These are phyloP conservation scores for Rhingia rostrata DNA, from an alignment of 2,888 invertebrate genomes.

Conservation along the genomic window DNA sequence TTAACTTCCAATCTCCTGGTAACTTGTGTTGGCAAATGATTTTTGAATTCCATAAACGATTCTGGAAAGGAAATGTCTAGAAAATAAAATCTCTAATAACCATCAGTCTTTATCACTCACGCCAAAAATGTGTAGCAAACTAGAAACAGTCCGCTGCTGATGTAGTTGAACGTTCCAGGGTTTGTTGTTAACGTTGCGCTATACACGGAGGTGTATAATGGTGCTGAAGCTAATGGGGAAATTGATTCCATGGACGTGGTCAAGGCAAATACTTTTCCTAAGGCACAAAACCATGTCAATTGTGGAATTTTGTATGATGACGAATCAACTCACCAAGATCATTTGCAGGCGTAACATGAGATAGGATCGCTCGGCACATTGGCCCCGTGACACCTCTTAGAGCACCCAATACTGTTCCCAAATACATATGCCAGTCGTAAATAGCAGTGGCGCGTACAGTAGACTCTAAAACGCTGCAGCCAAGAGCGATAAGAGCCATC, in stretches of 20 bases:
- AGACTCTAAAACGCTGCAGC: constrained; percentile 80
- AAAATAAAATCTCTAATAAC: background rate
- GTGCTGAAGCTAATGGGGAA: constrained; percentile 86
- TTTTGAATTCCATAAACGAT: constrained; percentile 81
- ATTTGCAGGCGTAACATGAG: constrained; percentile 80
- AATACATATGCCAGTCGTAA: constrained; percentile 80
- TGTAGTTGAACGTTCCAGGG: constrained; percentile 86
- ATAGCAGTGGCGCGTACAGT: constrained; percentile 81
- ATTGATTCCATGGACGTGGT: constrained; percentile 87
- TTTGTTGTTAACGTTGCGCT: constrained; percentile 82
- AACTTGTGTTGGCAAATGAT: constrained; percentile 77
- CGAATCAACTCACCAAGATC: constrained; percentile 82
- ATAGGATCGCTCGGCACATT: constrained; percentile 82
- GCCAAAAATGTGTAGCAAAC: constrained; percentile 83
- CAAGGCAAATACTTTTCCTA: constrained; percentile 87
- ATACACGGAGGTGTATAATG: constrained; percentile 87
- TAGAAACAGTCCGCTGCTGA: constrained; percentile 84
- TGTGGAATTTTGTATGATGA: background rate
- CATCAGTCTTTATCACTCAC: constrained; percentile 82
- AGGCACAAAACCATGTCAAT: constrained; percentile 18
- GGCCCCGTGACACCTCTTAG: constrained; percentile 81
- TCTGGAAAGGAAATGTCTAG: constrained; percentile 75
- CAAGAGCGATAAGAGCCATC: constrained; percentile 79
- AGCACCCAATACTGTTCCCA: constrained; percentile 79
- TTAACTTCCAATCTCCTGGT: constrained; percentile 80